A percentile compares a stretch with the other conserved stretches of the same genome.
Evolutionary conservation across 2,888 invertebrate species (phyloP).

Genomic region (Agonopterix subpropinquella): DNA sequence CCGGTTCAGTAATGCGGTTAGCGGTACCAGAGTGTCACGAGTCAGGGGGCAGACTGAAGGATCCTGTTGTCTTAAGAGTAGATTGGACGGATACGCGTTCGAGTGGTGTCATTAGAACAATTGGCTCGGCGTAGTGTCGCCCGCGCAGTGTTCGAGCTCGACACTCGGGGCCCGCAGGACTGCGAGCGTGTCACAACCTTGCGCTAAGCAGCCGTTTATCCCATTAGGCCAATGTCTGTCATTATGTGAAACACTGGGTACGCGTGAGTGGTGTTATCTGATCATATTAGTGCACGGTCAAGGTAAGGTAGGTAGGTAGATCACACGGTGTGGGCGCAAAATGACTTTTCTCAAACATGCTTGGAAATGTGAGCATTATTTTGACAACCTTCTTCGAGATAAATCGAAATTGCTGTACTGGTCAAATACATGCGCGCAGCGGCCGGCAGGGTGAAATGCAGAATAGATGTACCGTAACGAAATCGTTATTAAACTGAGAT

Average conservation of each 20-base stretch:
- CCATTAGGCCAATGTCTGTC: constrained; percentile 66
- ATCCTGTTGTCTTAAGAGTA: constrained; percentile 64
- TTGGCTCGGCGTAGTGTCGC: constrained; percentile 56
- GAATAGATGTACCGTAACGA: too few species aligned
- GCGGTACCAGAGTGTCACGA: constrained; percentile 29
- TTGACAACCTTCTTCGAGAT: too few species aligned
- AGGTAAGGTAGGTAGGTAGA: constrained; percentile 37
- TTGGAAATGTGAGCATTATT: too few species aligned
- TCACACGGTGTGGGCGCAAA: constrained; percentile 16
- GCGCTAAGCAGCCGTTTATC: constrained; percentile 67
- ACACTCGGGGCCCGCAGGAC: constrained; percentile 42
- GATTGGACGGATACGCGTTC: constrained; percentile 68
- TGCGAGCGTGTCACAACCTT: constrained; percentile 64
- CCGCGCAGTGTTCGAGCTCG: constrained; percentile 24
- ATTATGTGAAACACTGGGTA: constrained; percentile 58
- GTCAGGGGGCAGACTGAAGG: constrained; percentile 47
- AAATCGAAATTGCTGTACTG: too few species aligned
- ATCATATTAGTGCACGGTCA: constrained; percentile 60
- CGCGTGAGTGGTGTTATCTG: constrained; percentile 30
- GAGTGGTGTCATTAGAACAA: constrained; percentile 68
- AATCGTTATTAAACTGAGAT: too few species aligned
- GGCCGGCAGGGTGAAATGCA: too few species aligned
- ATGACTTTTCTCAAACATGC: too few species aligned
- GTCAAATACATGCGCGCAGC: too few species aligned
- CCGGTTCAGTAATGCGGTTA: constrained; percentile 13